Conservation (phyloP, 2,113 vertebrate species). For the Triplophysa dalaica region DNA sequence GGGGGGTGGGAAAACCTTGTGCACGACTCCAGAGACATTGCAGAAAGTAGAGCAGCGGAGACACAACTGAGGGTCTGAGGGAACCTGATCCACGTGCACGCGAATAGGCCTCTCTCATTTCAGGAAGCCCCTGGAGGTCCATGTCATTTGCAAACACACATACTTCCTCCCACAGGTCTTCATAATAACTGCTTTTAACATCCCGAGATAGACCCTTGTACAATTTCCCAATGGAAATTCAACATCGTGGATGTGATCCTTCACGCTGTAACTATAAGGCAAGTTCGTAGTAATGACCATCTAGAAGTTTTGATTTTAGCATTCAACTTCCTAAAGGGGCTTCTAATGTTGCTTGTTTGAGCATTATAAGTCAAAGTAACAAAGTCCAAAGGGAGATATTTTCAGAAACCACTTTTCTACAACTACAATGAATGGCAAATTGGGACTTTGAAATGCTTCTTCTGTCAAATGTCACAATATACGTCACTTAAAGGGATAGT, state of each 20-base stretch:
- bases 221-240: neutral
- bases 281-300: neutral
- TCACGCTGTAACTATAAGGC: neutral
- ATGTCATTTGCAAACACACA: neutral
- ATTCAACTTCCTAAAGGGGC: too few relatives aligned
- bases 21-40: slow-evolving; percentile 21
- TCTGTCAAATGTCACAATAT: too few relatives aligned
- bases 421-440: too few relatives aligned
- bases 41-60: slow-evolving; percentile 31
- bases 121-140: neutral
- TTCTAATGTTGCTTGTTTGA: too few relatives aligned
- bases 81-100: slow-evolving; percentile 15
- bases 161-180: slow-evolving; percentile 3
- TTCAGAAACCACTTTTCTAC: too few relatives aligned
- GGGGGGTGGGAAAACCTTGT: slow-evolving; percentile 34
- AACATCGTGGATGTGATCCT: neutral
- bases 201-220: slow-evolving; percentile 2
- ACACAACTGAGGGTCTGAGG: neutral
- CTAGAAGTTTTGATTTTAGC: neutral
- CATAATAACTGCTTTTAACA: neutral
- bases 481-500: too few relatives aligned
- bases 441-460: too few relatives aligned
- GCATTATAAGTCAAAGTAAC: too few relatives aligned
- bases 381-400: too few relatives aligned
- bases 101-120: neutral